Conservation (phyloP, 2,113 vertebrate genomes). For the Perccottus glenii region DNA sequence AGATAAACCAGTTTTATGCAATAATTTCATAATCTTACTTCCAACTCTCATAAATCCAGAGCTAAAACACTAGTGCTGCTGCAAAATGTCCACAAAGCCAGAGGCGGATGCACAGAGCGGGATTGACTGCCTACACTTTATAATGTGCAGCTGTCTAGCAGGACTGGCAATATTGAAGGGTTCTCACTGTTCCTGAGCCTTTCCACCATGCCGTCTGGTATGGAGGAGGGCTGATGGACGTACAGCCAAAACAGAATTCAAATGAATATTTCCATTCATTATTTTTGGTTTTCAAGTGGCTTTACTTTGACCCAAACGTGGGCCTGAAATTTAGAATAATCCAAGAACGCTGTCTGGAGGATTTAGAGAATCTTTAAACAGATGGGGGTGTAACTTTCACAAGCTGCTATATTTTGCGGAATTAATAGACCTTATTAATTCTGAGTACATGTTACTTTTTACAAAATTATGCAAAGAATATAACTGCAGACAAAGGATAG, state of each 20-base stretch:
- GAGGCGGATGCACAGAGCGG: neutral
- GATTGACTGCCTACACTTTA: neutral
- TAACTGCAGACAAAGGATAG: no score
- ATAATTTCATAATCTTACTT: no score
- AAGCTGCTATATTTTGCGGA: neutral
- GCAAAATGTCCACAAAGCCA: neutral
- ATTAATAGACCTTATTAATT: no score
- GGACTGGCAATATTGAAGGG: neutral
- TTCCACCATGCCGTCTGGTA: neutral
- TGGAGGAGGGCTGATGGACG: neutral
- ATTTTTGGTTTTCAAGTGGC: neutral
- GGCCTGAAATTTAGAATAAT: neutral
- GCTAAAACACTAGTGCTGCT: neutral
- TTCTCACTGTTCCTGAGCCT: neutral
- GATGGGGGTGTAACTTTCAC: neutral
- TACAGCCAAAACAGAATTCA: neutral
- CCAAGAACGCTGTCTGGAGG: neutral
- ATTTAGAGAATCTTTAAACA: neutral
- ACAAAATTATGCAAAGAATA: no score
- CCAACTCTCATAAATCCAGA: neutral
- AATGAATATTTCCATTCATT: constrained; percentile 3
- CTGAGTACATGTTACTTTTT: no score
- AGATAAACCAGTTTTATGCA: no score
- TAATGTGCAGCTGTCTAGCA: neutral
- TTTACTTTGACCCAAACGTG: neutral